Base-by-base conservation (phyloP, 2,113 vertebrate species). In the Poicephalus meyeri region DNA sequence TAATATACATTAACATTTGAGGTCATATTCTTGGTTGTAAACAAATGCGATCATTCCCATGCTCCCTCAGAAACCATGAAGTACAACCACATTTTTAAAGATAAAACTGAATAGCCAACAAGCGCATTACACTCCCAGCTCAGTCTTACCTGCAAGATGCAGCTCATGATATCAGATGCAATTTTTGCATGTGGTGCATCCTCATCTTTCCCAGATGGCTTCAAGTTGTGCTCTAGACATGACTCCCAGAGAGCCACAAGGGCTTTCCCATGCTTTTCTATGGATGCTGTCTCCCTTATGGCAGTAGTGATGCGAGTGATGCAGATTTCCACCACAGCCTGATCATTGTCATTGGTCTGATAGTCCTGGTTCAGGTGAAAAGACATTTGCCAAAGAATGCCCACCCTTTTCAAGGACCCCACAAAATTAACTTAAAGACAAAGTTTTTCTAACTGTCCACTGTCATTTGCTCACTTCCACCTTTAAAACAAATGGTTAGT, bases 291-390 rank as follows among this genome's bases (percentile, higher is more conserved):
- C 93, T 99, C 99, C 74, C 99, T 97, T 85, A 99, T 99, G 73
- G 99, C 99, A 6, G 99, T 98, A 63, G 99, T 99, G 95, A 99
- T 99, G 49, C 99, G 98, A 0, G 99, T 99, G 94, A 99, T 98
- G 96, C 99, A 99, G 97, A 99, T 99, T 96, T 99, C 99, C 93
- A 99, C 99, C 95, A 99, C 99, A 0, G 99, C 99, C 97, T 99
- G 99, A 98, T 99, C 99, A 1, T 99, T 99, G 98, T 99, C 98
- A 19, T 99, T 99, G 93, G 95, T 99, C 96, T 99, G 97, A 94
- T 99, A 99, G 98, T 99, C 99, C 99, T 99, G 79, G 89, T 28
- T 25, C 94, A 87, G 94, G 88, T 2, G 39, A 91, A 71, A 52
- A 83, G 8, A 66, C 11, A 5, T 20, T 52, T 49, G 19, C 16